Conservation (phyloP, 2,888 invertebrate species). For the Lasioglossum pauxillum region DNA sequence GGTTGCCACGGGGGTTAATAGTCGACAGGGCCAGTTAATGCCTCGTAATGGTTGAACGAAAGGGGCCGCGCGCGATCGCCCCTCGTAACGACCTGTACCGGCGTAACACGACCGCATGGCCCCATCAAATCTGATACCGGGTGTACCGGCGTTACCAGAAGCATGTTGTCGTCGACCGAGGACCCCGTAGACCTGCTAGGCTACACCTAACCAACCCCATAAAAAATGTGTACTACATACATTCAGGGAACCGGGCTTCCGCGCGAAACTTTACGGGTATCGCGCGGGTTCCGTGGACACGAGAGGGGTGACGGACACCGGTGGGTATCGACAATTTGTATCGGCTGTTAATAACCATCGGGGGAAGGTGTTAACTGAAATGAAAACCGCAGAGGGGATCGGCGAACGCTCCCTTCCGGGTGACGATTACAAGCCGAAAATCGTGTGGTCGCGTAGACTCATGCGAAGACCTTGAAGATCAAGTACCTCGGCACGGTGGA, state of each 20-base stretch:
- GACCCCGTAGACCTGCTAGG: constrained; percentile 18
- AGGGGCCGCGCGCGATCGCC: constrained; percentile 72
- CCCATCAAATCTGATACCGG: constrained; percentile 79
- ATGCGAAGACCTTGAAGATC: constrained; percentile 12
- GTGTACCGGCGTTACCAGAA: constrained; percentile 49
- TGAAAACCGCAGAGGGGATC: not conserved
- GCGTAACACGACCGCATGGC: constrained; percentile 78
- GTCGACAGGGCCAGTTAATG: constrained; percentile 79
- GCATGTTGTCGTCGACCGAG: constrained; percentile 52
- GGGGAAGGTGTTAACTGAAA: constrained; percentile 4
- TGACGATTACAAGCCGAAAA: constrained; percentile 9
- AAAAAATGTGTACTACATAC: constrained; percentile 54
- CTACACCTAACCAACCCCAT: constrained; percentile 11
- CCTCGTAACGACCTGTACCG: constrained; percentile 78
- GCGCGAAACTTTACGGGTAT: constrained; percentile 36
- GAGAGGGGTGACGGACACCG: not conserved
- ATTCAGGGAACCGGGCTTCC: constrained; percentile 20
- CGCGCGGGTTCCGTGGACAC: constrained; percentile 14
- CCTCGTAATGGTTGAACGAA: constrained; percentile 77
- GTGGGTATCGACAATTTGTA: constrained; percentile 23
- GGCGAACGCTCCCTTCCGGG: not conserved
- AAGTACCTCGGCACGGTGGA: not conserved
- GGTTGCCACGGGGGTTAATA: constrained; percentile 73
- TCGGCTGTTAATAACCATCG: constrained; percentile 12
- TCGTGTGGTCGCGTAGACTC: constrained; percentile 6